A percentile compares a stretch with the other conserved stretches of the same genome.
Evolutionary conservation across 2,797 vertebrate species (phyloP).

Genomic region (Adrianichthys oophorus): DNA sequence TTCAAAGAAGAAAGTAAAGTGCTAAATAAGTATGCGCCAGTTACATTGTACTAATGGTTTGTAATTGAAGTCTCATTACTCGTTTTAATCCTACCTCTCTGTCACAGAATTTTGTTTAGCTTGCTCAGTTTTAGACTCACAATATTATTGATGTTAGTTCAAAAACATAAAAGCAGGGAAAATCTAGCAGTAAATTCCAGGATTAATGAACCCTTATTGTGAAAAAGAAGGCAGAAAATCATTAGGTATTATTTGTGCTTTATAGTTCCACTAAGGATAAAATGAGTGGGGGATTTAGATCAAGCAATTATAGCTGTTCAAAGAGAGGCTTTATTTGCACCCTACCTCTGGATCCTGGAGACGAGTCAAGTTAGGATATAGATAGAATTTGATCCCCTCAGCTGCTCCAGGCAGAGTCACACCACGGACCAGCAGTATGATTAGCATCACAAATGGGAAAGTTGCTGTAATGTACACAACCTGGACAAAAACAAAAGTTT

Average conservation of each 20-base stretch:
- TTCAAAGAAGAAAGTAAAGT: too few relatives aligned
- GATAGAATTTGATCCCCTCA: conserved; percentile 97
- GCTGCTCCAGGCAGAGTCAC: conserved; percentile 94
- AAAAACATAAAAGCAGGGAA: too few relatives aligned
- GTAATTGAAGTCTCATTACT: too few relatives aligned
- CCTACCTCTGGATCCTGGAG: conserved; percentile 93
- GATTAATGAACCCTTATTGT: too few relatives aligned
- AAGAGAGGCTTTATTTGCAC: not conserved
- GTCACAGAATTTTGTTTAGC: too few relatives aligned
- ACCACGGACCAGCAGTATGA: conserved; percentile 91
- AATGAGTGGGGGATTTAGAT: not conserved
- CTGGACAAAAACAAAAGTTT: conserved; percentile 62
- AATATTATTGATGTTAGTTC: too few relatives aligned
- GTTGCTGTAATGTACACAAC: conserved; percentile 98
- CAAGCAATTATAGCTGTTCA: not conserved
- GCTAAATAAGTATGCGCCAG: too few relatives aligned
- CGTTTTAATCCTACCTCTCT: too few relatives aligned
- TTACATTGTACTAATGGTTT: too few relatives aligned
- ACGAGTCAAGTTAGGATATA: conserved; percentile 92
- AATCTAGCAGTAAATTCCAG: too few relatives aligned
- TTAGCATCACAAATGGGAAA: conserved; percentile 96
- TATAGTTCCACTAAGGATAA: not conserved
- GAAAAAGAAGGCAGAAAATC: not conserved
- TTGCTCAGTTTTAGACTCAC: too few relatives aligned
- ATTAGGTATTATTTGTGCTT: not conserved